Evolutionary conservation across 2,113 vertebrate species (phyloP), one percentile per base, ranked within the genome.

Genomic region (Montifringilla adamsi): DNA sequence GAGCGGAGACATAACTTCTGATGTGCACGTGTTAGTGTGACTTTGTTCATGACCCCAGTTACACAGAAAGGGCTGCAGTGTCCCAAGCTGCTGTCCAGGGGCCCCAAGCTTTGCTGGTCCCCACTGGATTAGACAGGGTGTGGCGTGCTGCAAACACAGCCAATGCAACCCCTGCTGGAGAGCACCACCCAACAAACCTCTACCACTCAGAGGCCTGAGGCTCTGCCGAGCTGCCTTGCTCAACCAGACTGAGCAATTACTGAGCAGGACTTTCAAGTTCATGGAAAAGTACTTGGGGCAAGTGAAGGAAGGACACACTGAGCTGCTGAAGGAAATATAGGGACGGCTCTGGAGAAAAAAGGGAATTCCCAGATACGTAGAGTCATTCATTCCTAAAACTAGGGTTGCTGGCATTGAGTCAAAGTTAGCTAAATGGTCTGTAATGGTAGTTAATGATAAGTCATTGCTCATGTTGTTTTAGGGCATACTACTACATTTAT

Each of bases 191-290:
- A 68, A 3, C 18, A 83, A 72, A 53, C 28, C 72, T 49, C 16
- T 41, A 1, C 55, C 47, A 16, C 4, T 58, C 41, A 55, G 15
- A 49, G 43, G 72, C 66, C 86, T n/a, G 56, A 23, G 84, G 84
- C 80, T 72, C 76, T 50, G 52, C 22, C 44, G 39, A 60, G 9
- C 39, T 23, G 26, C 62, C 87, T 64, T 84, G 87, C 67, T 87
- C 74, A 69, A 87, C 58, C 31, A 64, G 66, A 77, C 18, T 18
- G 8, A 37, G 35, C 15, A 84, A 64, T 46, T 5, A 0, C 47
- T 44, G 66, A 91, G 53, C 78, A 46, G 72, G 95, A 87, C 46
- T 89, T 87, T 87, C 94, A 87, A 52, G 91, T 87, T 94, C 66
- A 63, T 43, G 58, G 80, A 78, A 81, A 94, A 90, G 69, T 73